These are phyloP conservation scores for Trichonephila inaurata DNA, from an alignment of 1,140 invertebrate genomes.

Conservation along the genomic window DNA sequence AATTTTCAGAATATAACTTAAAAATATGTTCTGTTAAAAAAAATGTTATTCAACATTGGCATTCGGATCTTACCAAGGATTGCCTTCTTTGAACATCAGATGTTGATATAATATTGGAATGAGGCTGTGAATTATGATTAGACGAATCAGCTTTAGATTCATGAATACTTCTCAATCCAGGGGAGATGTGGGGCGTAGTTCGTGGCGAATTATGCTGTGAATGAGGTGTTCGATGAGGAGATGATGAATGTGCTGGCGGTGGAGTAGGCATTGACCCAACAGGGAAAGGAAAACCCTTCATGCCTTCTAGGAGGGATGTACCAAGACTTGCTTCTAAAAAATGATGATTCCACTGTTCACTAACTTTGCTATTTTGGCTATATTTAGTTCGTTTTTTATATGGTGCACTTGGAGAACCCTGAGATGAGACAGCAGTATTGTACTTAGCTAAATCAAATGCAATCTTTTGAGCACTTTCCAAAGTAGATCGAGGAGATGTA, in stretches of 20 bases:
- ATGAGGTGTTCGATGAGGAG: constrained; percentile 70
- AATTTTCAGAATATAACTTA: no score
- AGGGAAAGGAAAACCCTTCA: constrained; percentile 77
- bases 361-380: constrained; percentile 62
- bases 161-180: constrained; percentile 68
- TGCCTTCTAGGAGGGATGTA: constrained; percentile 72
- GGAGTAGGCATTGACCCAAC: constrained; percentile 70
- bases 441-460: constrained; percentile 70
- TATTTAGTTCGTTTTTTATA: constrained; percentile 73
- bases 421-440: constrained; percentile 68
- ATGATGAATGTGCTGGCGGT: constrained; percentile 72
- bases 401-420: constrained; percentile 61
- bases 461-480: constrained; percentile 68
- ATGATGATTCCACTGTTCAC: constrained; percentile 71
- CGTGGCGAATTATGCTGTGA: constrained; percentile 69
- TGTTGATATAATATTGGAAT: constrained; percentile 51
- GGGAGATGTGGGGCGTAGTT: constrained; percentile 58
- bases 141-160: constrained; percentile 67
- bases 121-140: constrained; percentile 69
- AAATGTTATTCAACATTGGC: no score
- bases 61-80: constrained; percentile 59
- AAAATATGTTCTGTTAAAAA: no score
- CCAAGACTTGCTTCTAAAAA: constrained; percentile 61
- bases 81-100: constrained; percentile 59
- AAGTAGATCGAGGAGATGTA: constrained; percentile 53